phyloP scores from a whole-genome alignment of 1,140 invertebrate genomes.

The Latrodectus geometricus region DNA sequence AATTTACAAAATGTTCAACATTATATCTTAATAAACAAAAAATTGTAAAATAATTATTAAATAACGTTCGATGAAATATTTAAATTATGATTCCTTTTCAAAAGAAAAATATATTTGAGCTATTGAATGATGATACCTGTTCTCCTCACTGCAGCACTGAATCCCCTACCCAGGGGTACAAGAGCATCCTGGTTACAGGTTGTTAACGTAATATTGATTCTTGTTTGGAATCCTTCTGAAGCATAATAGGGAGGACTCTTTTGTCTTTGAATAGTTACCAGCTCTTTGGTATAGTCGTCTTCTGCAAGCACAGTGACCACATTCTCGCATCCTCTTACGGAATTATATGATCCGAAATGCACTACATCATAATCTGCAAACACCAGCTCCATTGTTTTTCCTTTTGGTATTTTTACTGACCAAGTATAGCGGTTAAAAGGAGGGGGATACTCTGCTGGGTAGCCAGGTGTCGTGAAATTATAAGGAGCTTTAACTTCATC shows the following conservation, averaged over 20 bases:
- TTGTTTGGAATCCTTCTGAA: slow-evolving; percentile 60
- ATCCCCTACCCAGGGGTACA: slow-evolving; percentile 58
- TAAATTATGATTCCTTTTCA: no score
- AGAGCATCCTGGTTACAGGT: slow-evolving; percentile 63
- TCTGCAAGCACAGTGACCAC: slow-evolving; percentile 36
- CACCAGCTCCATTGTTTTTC: slow-evolving; percentile 62
- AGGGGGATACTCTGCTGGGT: slow-evolving; percentile 58
- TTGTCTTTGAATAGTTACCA: slow-evolving; percentile 50
- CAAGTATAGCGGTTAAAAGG: slow-evolving; percentile 63
- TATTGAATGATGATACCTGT: slow-evolving; percentile 37
- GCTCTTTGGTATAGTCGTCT: slow-evolving; percentile 3
- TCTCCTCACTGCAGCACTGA: slow-evolving; percentile 60
- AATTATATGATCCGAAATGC: slow-evolving; percentile 63
- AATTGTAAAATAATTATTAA: no score
- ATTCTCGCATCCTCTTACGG: slow-evolving; percentile 61
- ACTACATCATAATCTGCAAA: slow-evolving; percentile 65
- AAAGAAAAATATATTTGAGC: no score
- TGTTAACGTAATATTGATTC: slow-evolving; percentile 53
- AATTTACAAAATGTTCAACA: not conserved
- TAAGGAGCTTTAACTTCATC: slow-evolving; percentile 48
- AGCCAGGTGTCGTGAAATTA: slow-evolving; percentile 60
- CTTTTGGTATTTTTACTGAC: slow-evolving; percentile 49
- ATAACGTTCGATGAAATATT: no score
- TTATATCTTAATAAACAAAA: not conserved
- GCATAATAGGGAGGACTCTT: slow-evolving; percentile 62